These are phyloP conservation scores for Drosophila mimica DNA, from an alignment of 2,888 invertebrate genomes.

Conservation along the genomic window DNA sequence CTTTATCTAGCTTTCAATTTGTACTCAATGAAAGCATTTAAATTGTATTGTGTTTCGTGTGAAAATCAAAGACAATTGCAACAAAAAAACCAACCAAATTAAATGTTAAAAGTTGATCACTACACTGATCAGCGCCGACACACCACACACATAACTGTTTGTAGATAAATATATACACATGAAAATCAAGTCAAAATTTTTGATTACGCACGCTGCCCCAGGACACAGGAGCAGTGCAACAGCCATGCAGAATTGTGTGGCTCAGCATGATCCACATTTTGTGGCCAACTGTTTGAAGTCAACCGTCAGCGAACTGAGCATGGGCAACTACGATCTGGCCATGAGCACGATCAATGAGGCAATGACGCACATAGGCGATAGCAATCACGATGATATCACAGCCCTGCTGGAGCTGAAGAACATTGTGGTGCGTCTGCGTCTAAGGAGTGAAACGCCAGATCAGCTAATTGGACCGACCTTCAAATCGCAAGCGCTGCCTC, in stretches of 20 bases:
- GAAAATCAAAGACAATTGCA: not conserved
- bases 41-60: slow-evolving; percentile 19
- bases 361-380: not conserved
- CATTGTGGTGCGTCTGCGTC: slow-evolving; percentile 52
- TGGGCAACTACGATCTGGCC: slow-evolving; percentile 63
- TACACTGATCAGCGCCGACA: slow-evolving; percentile 3
- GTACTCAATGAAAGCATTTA: slow-evolving; percentile 15
- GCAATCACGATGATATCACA: slow-evolving; percentile 27
- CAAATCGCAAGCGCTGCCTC: slow-evolving; percentile 52
- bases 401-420: slow-evolving; percentile 65
- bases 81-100: slow-evolving; percentile 14
- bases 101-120: slow-evolving; percentile 28
- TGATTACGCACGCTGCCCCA: slow-evolving; percentile 70
- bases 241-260: not conserved
- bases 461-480: slow-evolving; percentile 51
- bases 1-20: slow-evolving; percentile 2
- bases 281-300: slow-evolving; percentile 16
- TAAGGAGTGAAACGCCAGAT: slow-evolving; percentile 40
- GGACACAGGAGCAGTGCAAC: slow-evolving; percentile 17
- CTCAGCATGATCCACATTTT: not conserved
- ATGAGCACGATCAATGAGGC: slow-evolving; percentile 46
- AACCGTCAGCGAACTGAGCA: slow-evolving; percentile 45
- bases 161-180: slow-evolving; percentile 22
- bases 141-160: not conserved
- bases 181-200: slow-evolving; percentile 62